Evolutionary conservation across 1,140 invertebrate species (phyloP), one percentile per base, ranked within the genome.

Genomic region (Drosophila carrolli): DNA sequence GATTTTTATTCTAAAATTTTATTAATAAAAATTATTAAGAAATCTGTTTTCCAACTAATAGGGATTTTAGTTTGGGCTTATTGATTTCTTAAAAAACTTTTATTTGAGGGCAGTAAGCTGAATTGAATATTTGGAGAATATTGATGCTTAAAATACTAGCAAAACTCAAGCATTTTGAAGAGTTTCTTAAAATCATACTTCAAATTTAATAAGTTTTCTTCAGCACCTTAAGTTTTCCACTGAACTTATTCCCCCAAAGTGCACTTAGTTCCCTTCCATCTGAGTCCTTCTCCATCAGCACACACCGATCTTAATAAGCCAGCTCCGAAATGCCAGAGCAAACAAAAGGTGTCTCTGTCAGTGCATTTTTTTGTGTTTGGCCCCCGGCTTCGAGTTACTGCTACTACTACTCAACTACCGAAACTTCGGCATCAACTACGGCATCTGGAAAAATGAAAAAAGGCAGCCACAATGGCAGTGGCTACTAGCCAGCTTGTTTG

Each of bases 371-470:
- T 43, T 35, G 38, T 23, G 7, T 16, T 19, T 19, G 13, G 27
- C 60, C 59, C 3, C 46, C 6, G 16, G 65, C 65, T 53, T 37
- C 8, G 32, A 38, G 46, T 50, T 62, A 51, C 60, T 68, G 59
- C 65, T 50, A 61, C 65, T 68, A 38, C 65, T 51, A 68, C 61
- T 68, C 38, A 66, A 66, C 65, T 65, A 67, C 60, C 38, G 59
- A 48, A 67, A 66, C 65, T 51, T 65, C 38, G 65, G 65, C 67
- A 71, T 70, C 65, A 68, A 70, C 32, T 70, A 71, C 65, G 48
- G 29, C 63, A 65, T 68, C 63, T 65, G 65, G 51, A 55, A 68
- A 55, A 68, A 67, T 29, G 43, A 54, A 66, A 44, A 38, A 35
- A 46, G 63, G 35, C 66, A 32, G 48, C 55, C 11, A 44, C 40